Evolutionary conservation across 1,140 invertebrate genomes (phyloP).

Genomic region (Nylanderia fulva): DNA sequence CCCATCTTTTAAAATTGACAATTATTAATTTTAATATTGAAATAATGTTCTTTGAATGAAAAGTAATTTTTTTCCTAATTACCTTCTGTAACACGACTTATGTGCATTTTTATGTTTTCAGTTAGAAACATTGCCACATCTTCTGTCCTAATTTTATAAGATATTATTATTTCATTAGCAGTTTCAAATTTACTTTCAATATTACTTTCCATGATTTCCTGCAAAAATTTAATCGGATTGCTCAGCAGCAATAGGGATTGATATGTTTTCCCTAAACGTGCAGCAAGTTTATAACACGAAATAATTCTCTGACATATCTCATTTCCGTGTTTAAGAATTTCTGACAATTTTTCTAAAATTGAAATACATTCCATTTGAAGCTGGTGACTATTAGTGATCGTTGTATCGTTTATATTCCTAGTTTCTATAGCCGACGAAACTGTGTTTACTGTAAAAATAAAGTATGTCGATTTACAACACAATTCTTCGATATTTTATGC

Average conservation of each 20-base stretch:
- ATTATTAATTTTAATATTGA: constrained; percentile 30
- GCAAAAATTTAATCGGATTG: constrained; percentile 86
- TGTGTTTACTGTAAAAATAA: constrained; percentile 42
- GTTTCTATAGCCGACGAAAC: constrained; percentile 27
- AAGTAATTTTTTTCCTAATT: constrained; percentile 46
- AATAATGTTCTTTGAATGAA: constrained; percentile 24
- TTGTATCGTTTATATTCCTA: constrained; percentile 41
- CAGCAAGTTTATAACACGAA: constrained; percentile 86
- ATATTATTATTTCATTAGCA: constrained; percentile 86
- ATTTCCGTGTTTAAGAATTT: constrained; percentile 83
- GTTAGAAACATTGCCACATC: constrained; percentile 84
- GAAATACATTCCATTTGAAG: constrained; percentile 76
- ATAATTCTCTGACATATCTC: constrained; percentile 86
- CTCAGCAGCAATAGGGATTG: constrained; percentile 85
- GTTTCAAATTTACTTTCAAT: constrained; percentile 87
- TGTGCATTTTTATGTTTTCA: constrained; percentile 84
- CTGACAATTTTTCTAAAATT: constrained; percentile 77
- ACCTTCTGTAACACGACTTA: constrained; percentile 84
- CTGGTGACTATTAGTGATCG: constrained; percentile 68
- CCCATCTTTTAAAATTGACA: constrained; percentile 69
- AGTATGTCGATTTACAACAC: constrained; percentile 24
- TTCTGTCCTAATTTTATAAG: constrained; percentile 83
- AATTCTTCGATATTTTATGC: not conserved
- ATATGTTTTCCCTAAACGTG: constrained; percentile 86
- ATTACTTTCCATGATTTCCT: constrained; percentile 86